phyloP scores from a whole-genome alignment of 2,113 vertebrate species.

The Thamnaconus septentrionalis region DNA sequence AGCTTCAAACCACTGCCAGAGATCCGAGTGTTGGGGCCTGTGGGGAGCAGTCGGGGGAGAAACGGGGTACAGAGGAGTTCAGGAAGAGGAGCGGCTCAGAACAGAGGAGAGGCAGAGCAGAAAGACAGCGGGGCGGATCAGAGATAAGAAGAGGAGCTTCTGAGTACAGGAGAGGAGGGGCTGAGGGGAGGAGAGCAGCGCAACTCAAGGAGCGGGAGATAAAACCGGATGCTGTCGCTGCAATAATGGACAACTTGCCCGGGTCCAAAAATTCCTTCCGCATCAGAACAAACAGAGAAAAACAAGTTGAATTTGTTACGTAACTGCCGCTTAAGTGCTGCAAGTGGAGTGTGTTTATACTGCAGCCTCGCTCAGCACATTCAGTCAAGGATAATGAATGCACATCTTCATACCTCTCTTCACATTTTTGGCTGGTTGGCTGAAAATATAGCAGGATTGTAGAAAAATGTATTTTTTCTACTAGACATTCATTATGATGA shows the following conservation, averaged over 20 bases:
- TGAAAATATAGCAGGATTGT: background rate
- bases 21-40: background rate
- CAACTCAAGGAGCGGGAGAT: constrained; percentile 25
- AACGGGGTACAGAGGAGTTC: background rate
- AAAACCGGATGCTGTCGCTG: constrained; percentile 49
- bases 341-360: background rate
- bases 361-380: background rate
- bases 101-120: constrained; percentile 22
- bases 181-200: constrained; percentile 10
- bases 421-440: background rate
- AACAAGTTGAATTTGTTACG: constrained; percentile 69
- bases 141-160: constrained; percentile 50
- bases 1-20: constrained; percentile 12
- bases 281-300: constrained; percentile 31
- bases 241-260: constrained; percentile 48
- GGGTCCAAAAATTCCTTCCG: constrained; percentile 28
- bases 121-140: constrained; percentile 5
- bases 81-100: constrained; percentile 55
- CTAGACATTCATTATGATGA: no score
- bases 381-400: constrained; percentile 9
- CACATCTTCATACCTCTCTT: background rate
- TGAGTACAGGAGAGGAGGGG: constrained; percentile 46
- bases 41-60: background rate
- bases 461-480: no score
- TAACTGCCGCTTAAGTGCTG: background rate